Conservation (phyloP, 2,113 vertebrate genomes). For the Gobio gobio region DNA sequence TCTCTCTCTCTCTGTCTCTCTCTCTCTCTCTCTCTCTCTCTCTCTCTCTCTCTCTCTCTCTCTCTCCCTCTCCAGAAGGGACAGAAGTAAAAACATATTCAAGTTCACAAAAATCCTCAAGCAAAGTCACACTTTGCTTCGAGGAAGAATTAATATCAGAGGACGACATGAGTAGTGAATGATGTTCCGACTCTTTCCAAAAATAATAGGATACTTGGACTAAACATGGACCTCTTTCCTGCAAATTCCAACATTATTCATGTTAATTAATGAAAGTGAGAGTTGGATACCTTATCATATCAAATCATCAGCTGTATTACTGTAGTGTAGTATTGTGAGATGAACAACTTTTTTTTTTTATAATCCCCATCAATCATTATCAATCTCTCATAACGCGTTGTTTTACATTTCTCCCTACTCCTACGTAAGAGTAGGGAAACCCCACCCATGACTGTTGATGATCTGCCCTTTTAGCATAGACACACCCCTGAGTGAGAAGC, state of each 20-base stretch:
- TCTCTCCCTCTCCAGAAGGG: neutral
- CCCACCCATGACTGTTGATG: too few species aligned
- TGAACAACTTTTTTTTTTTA: neutral
- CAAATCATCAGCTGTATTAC: neutral
- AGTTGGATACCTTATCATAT: neutral
- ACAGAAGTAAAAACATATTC: constrained; percentile 19
- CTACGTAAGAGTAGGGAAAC: too few species aligned
- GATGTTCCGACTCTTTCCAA: neutral
- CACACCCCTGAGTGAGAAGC: too few species aligned
- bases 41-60: neutral
- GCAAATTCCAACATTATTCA: neutral
- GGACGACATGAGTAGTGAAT: neutral
- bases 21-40: too few species aligned
- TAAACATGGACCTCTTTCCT: neutral
- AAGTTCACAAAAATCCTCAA: neutral
- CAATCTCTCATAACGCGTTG: too few species aligned
- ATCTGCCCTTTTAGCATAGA: too few species aligned
- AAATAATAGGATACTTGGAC: neutral
- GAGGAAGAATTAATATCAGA: neutral
- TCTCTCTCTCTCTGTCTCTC: neutral
- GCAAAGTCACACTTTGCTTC: neutral
- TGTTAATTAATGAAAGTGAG: neutral
- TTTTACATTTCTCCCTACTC: too few species aligned
- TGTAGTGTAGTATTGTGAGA: neutral
- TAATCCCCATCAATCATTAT: too few species aligned